Percentiles rank a stretch among this genome's conserved stretches.
These are phyloP conservation scores for Hemiprocne comata DNA, from an alignment of 2,113 vertebrate species.

Conservation along the genomic window DNA sequence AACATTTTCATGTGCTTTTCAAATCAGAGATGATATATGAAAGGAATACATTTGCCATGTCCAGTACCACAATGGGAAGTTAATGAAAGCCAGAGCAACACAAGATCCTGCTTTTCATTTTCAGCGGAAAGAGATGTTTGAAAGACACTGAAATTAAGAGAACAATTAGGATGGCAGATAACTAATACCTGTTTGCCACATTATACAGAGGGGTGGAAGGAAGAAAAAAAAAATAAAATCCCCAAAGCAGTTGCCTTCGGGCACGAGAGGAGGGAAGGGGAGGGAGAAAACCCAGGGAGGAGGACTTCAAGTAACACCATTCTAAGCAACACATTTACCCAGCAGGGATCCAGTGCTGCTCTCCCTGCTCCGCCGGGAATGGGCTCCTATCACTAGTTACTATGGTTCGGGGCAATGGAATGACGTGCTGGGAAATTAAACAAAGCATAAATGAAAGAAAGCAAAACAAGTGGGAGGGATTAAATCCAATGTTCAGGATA, in stretches of 20 bases:
- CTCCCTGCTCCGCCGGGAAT: background rate
- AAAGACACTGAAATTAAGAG: background rate
- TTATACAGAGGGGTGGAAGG: background rate
- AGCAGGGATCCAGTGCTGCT: background rate
- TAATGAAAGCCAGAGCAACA: background rate
- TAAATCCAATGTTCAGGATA: conserved; percentile 45
- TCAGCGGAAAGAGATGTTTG: background rate
- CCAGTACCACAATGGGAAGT: conserved; percentile 3
- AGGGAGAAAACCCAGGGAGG: background rate
- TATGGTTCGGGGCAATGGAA: conserved; percentile 64
- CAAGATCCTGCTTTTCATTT: background rate
- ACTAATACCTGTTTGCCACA: background rate
- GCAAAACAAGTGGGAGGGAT: conserved; percentile 70
- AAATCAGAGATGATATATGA: conserved; percentile 72
- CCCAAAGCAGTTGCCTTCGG: background rate
- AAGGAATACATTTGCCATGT: conserved; percentile 14
- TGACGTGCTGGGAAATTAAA: conserved; percentile 47
- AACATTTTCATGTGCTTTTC: conserved; percentile 80
- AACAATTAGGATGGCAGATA: accelerated
- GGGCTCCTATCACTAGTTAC: conserved; percentile 42
- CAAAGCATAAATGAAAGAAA: conserved; percentile 63
- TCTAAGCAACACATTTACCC: background rate
- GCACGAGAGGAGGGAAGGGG: background rate
- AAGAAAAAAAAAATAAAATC: background rate
- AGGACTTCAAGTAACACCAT: background rate